Conservation (phyloP, 2,113 vertebrate genomes). For the Bubalus kerabau region DNA sequence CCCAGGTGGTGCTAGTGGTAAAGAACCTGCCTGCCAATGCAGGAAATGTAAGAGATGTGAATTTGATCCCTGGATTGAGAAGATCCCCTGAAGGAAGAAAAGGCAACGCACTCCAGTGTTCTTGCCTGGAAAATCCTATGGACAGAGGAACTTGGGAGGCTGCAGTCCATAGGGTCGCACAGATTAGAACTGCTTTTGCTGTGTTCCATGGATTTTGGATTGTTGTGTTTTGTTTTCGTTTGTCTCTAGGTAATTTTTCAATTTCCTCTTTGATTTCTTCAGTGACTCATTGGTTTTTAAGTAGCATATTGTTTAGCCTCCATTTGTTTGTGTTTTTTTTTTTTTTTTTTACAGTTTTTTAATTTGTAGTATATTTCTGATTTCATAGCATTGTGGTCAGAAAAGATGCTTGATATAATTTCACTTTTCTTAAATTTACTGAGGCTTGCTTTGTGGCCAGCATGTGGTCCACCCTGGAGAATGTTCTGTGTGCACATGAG, state of each 20-base stretch:
- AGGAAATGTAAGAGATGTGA: neutral
- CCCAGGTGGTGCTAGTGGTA: neutral
- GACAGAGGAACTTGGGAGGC: neutral
- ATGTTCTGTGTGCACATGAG: neutral
- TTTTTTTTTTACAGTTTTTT: neutral
- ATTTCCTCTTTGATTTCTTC: neutral
- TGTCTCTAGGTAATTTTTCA: neutral
- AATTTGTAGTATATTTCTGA: neutral
- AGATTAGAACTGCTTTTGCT: neutral
- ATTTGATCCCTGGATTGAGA: neutral
- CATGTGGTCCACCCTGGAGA: neutral
- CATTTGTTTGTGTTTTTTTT: neutral
- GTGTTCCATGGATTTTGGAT: neutral
- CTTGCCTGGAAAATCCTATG: neutral
- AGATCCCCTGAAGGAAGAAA: neutral
- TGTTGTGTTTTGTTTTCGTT: neutral
- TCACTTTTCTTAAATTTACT: neutral
- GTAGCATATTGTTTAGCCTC: neutral
- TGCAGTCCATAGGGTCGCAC: neutral
- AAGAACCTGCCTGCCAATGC: neutral
- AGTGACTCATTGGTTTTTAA: neutral
- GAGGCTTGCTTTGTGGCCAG: neutral
- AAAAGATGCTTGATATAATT: neutral
- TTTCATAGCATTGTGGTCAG: neutral
- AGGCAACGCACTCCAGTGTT: neutral